phyloP scores from a whole-genome alignment of 2,888 invertebrate species.

The Hesperia comma region DNA sequence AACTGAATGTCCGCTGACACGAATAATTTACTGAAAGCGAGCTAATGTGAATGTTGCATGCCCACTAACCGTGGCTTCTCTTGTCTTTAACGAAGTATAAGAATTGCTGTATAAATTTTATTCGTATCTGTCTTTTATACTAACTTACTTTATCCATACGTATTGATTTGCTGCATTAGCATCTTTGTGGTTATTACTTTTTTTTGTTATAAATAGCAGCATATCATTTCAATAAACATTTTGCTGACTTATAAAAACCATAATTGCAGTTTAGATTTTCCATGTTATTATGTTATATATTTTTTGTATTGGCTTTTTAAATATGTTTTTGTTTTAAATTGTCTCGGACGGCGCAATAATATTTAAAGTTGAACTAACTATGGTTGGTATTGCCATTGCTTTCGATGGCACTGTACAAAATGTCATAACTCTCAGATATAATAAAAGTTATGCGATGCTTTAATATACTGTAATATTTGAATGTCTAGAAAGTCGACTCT shows the following conservation, averaged over 20 bases:
- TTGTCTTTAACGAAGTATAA: slow-evolving; percentile 30
- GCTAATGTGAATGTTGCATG: slow-evolving; percentile 43
- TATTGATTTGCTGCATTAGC: background rate
- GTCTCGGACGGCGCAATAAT: background rate
- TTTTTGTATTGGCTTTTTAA: background rate
- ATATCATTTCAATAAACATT: background rate
- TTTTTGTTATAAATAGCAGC: background rate
- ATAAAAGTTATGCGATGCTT: slow-evolving; percentile 30
- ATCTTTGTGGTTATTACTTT: background rate
- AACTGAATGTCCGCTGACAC: slow-evolving; percentile 23
- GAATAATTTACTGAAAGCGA: slow-evolving; percentile 16
- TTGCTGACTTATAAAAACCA: background rate
- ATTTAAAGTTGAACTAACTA: slow-evolving; percentile 7
- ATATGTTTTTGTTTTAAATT: background rate
- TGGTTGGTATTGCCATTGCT: background rate
- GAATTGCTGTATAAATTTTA: slow-evolving; percentile 41
- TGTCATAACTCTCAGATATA: slow-evolving; percentile 20
- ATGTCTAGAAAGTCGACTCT: slow-evolving; percentile 23
- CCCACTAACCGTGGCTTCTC: slow-evolving; percentile 40
- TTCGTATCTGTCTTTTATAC: slow-evolving; percentile 29
- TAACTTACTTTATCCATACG: slow-evolving; percentile 12
- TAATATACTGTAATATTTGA: slow-evolving; percentile 17
- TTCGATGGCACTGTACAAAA: background rate
- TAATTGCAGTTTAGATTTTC: background rate
- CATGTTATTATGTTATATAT: background rate